Evolutionary conservation across 2,888 invertebrate species (phyloP), one percentile per base, ranked within the genome.

Genomic region (Pseudococcus jackbeardsleyi): DNA sequence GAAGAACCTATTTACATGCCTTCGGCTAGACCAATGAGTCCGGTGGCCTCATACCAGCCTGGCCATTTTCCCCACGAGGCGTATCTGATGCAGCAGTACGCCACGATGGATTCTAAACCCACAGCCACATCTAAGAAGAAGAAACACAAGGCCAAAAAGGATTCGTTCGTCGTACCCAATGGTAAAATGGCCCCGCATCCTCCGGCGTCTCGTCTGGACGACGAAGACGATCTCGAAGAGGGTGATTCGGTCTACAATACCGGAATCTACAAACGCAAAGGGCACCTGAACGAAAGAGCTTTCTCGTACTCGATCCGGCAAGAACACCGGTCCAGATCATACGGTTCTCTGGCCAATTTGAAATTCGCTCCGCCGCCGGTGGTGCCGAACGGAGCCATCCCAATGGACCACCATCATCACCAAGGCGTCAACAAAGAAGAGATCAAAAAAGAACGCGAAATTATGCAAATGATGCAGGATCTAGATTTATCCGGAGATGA

Each of bases 231-330:
- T 33, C 59, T 82, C 22, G 90, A 90, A 9, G 90, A 90, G 8
- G 90, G 90, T 17, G 94, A 94, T 89, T 94, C 94, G 68, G 94
- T 94, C 12, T 94, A 94, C 91, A 94, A 96, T 86, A 95, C 96
- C 0, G 96, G 96, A n/a, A 97, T 97, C 89, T 97, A 97, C 91
- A 93, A 96, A 90, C 95, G 97, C 91, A 97, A 97, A 91, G 97
- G 97, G 0, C 97, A 98, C 91, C 92, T 98, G 90, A 98, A 98
- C 92, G 98, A 98, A 92, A 93, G 97, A 86, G 98, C 98, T 39
- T 98, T 98, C 91, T 97, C 97, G 89, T 97, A 98, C 92, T 97
- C 97, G 90, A 98, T 98, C 91, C 93, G 98, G 89, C 97, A 98
- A 91, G 98, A 98, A 91, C 97, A 98, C 91, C 94, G 98, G 90